Evolutionary conservation across 2,888 invertebrate species (phyloP).

Genomic region (Apamea anceps): DNA sequence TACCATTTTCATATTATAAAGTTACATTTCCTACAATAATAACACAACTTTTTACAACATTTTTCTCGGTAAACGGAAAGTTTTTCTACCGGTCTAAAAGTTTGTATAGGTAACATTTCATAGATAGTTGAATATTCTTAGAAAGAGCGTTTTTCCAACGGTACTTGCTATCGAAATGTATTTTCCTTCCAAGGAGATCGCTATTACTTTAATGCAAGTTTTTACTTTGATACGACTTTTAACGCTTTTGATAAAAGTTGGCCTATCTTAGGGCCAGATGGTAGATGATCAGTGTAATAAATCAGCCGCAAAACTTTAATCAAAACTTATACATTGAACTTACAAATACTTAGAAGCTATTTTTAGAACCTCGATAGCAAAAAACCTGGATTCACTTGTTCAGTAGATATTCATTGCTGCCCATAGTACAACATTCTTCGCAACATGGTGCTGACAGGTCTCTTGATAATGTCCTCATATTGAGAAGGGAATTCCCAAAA

Average conservation of each 20-base stretch:
- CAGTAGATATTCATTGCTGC: background rate
- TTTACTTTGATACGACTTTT: slow-evolving; percentile 20
- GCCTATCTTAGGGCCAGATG: background rate
- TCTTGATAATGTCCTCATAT: background rate
- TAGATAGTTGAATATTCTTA: background rate
- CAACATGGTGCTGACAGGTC: background rate
- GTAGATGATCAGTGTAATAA: slow-evolving; percentile 9
- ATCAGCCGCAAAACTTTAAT: slow-evolving; percentile 3
- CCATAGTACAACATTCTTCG: background rate
- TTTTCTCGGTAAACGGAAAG: background rate
- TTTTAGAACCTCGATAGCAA: background rate
- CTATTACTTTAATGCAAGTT: slow-evolving; percentile 14
- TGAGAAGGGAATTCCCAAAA: background rate
- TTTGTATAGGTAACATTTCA: background rate
- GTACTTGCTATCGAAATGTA: background rate
- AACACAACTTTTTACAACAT: background rate
- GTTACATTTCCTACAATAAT: background rate
- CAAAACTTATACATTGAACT: background rate
- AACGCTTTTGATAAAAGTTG: slow-evolving; percentile 9
- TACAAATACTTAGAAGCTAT: no score
- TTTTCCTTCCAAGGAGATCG: background rate
- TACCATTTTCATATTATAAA: background rate
- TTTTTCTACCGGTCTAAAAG: background rate
- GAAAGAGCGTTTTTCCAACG: background rate
- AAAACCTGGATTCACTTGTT: background rate